Conservation (phyloP, 1,140 invertebrate species). For the Lordiphosa clarofinis region DNA sequence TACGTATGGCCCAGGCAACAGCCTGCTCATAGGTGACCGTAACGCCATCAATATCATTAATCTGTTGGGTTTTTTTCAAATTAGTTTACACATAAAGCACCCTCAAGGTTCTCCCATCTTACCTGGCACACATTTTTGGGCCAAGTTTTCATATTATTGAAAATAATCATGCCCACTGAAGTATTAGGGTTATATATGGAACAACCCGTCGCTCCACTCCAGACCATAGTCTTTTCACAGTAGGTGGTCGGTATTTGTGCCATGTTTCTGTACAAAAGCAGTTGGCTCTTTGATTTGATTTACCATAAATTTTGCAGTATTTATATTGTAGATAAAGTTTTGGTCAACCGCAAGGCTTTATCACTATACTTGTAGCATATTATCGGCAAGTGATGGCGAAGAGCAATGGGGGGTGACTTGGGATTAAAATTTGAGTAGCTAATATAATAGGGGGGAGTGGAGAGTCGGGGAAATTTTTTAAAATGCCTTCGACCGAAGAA, state of each 20-base stretch:
- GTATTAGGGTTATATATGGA: conserved; percentile 37
- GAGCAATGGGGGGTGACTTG: no score
- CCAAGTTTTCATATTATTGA: conserved; percentile 45
- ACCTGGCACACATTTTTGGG: conserved; percentile 56
- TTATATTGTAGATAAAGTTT: no score
- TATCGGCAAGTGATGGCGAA: no score
- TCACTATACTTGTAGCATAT: no score
- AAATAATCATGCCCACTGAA: conserved; percentile 51
- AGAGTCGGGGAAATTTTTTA: no score
- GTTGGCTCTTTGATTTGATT: no score
- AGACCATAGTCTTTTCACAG: conserved; percentile 40
- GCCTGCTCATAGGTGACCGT: conserved; percentile 45
- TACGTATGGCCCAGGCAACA: conserved; percentile 62
- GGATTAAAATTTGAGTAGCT: no score
- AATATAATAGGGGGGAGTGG: no score
- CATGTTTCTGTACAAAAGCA: not conserved
- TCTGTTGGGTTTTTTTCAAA: conserved; percentile 23
- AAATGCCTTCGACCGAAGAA: no score
- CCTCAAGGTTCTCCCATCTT: not conserved
- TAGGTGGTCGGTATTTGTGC: conserved; percentile 36
- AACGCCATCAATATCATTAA: conserved; percentile 52
- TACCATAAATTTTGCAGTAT: no score
- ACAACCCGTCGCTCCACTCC: conserved; percentile 34
- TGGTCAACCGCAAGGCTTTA: no score
- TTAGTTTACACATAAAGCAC: no score